These are phyloP conservation scores for Melanotaenia parkinsoni DNA, from an alignment of 2,797 vertebrate genomes.

Conservation along the genomic window DNA sequence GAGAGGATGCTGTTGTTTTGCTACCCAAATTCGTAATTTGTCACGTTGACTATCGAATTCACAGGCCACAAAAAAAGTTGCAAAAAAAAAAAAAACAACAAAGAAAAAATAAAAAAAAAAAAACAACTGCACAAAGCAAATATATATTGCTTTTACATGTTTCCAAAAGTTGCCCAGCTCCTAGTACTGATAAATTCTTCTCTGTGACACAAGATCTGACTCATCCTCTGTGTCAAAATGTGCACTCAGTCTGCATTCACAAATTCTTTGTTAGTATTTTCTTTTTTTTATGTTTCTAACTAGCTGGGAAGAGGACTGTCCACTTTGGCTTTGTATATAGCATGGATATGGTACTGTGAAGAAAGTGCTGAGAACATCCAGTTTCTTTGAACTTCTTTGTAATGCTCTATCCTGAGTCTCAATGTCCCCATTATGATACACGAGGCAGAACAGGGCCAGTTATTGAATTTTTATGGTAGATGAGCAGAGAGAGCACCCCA, in stretches of 20 bases:
- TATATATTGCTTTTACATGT: conserved; percentile 57
- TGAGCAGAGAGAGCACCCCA: conserved; percentile 55
- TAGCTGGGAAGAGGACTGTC: conserved; percentile 57
- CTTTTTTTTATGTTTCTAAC: conserved; percentile 68
- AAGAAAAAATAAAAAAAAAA: neutral
- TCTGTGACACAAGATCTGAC: conserved; percentile 55
- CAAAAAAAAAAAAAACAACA: conserved; percentile 12
- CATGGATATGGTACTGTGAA: conserved; percentile 70
- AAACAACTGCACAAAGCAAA: conserved; percentile 48
- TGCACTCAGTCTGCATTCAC: conserved; percentile 64
- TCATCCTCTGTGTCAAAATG: conserved; percentile 62
- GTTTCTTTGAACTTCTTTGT: conserved; percentile 79
- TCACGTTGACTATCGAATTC: conserved; percentile 59
- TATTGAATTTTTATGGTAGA: conserved; percentile 63
- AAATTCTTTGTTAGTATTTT: conserved; percentile 53
- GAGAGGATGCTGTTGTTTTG: conserved; percentile 57
- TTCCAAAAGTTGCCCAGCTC: conserved; percentile 57
- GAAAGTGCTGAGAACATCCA: conserved; percentile 66
- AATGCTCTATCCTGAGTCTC: conserved; percentile 71
- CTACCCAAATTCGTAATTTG: conserved; percentile 32
- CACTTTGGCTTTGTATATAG: conserved; percentile 80
- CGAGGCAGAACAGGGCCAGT: conserved; percentile 63
- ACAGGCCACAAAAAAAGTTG: conserved; percentile 14
- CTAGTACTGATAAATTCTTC: conserved; percentile 49
- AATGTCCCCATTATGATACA: conserved; percentile 64